A percentile compares a stretch with the other conserved stretches of the same genome.
phyloP scores from a whole-genome alignment of 2,888 invertebrate genomes.

The Hoplodrina blanda region DNA sequence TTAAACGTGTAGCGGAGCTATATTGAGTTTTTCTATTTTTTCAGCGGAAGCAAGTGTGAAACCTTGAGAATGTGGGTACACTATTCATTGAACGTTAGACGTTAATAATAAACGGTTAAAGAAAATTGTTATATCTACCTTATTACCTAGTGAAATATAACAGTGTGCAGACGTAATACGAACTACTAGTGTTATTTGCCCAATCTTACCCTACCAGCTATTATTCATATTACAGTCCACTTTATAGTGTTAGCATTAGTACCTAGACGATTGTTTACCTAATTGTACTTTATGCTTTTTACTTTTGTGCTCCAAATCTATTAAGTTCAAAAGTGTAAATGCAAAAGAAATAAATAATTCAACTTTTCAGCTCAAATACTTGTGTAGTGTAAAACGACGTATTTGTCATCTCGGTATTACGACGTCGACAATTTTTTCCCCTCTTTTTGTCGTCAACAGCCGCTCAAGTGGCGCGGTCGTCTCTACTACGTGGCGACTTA shows the following conservation, averaged over 20 bases:
- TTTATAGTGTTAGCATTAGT: too few relatives aligned
- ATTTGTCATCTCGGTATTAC: constrained; percentile 64
- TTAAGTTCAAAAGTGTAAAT: background rate
- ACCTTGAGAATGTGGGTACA: too few relatives aligned
- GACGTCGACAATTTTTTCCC: constrained; percentile 63
- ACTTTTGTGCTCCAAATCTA: background rate
- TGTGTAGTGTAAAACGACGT: constrained; percentile 59
- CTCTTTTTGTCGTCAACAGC: constrained; percentile 64
- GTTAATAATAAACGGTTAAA: background rate
- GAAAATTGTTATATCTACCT: background rate
- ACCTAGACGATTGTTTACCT: too few relatives aligned
- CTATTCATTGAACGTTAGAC: too few relatives aligned
- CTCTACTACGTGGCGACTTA: constrained; percentile 58
- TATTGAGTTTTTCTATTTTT: background rate
- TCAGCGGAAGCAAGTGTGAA: too few relatives aligned
- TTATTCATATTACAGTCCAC: too few relatives aligned
- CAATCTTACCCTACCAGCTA: too few relatives aligned
- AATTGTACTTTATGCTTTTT: background rate
- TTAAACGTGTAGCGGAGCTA: background rate
- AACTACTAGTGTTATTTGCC: too few relatives aligned
- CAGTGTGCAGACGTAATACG: too few relatives aligned
- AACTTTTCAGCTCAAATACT: constrained; percentile 56
- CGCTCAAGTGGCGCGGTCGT: constrained; percentile 64
- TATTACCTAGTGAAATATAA: too few relatives aligned
- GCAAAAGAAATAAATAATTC: constrained; percentile 14